These are phyloP conservation scores for Esperia sulphurella DNA, from an alignment of 2,888 invertebrate genomes.

Conservation along the genomic window DNA sequence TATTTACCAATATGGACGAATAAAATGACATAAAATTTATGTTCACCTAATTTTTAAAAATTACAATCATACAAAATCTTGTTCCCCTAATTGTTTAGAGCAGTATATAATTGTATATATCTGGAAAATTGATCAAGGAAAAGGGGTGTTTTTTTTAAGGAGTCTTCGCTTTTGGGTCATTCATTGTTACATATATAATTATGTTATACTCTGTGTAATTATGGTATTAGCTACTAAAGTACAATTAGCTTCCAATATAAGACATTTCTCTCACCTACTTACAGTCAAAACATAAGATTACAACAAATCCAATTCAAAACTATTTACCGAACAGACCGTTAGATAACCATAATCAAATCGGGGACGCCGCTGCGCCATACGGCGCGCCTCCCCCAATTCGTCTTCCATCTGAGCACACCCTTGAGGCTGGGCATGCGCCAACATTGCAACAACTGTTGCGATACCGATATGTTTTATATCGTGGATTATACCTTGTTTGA, in stretches of 20 bases:
- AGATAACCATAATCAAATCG: constrained; percentile 52
- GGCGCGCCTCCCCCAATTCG: constrained; percentile 16
- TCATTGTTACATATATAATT: no score
- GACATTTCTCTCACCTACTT: background rate
- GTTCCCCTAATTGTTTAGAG: no score
- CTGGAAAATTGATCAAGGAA: no score
- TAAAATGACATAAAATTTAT: no score
- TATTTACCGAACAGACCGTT: constrained; percentile 25
- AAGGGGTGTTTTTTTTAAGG: no score
- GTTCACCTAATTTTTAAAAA: no score
- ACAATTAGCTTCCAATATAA: no score
- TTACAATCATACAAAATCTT: no score
- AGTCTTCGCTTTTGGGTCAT: no score
- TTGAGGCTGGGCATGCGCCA: constrained; percentile 29
- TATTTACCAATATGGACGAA: no score
- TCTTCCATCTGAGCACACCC: constrained; percentile 44
- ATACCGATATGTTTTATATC: constrained; percentile 49
- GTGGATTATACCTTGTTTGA: constrained; percentile 38
- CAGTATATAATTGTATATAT: no score
- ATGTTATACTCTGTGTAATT: no score
- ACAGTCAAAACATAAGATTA: constrained; percentile 39
- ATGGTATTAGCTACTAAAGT: background rate
- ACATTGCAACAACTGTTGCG: constrained; percentile 55
- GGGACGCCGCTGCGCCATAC: constrained; percentile 38
- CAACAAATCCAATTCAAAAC: constrained; percentile 24